Percentiles rank a stretch among this genome's conserved stretches.
Conservation (phyloP, 2,113 vertebrate genomes). For the Xiphias gladius region DNA sequence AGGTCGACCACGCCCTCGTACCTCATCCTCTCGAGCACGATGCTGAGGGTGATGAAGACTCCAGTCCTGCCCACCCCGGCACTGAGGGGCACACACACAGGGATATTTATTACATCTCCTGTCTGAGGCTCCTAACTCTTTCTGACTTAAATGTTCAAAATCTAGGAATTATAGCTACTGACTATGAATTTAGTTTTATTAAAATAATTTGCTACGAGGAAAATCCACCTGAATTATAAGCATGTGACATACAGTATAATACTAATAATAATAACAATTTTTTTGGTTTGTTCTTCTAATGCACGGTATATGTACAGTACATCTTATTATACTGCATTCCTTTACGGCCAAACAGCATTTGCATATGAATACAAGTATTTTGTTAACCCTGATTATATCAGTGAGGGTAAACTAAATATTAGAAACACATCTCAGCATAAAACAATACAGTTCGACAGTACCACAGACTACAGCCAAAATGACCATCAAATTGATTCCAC, state of each 20-base stretch:
- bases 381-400: neutral
- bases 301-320: neutral
- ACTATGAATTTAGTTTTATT: neutral
- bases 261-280: no score
- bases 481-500: neutral
- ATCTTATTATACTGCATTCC: neutral
- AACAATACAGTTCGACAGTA: neutral
- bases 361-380: neutral
- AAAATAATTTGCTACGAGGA: neutral
- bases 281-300: neutral
- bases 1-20: conserved; percentile 97
- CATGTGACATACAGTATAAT: neutral
- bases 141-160: neutral
- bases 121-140: neutral
- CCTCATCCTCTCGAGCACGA: conserved; percentile 97
- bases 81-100: conserved; percentile 62
- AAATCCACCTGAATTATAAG: neutral
- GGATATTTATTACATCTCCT: neutral
- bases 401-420: neutral
- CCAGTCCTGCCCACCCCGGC: conserved; percentile 95
- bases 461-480: neutral
- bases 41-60: conserved; percentile 97
- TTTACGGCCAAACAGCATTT: neutral
- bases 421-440: neutral
- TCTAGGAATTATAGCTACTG: no score